These are phyloP conservation scores for Chunga burmeisteri DNA, from an alignment of 2,113 vertebrate species.

Conservation along the genomic window DNA sequence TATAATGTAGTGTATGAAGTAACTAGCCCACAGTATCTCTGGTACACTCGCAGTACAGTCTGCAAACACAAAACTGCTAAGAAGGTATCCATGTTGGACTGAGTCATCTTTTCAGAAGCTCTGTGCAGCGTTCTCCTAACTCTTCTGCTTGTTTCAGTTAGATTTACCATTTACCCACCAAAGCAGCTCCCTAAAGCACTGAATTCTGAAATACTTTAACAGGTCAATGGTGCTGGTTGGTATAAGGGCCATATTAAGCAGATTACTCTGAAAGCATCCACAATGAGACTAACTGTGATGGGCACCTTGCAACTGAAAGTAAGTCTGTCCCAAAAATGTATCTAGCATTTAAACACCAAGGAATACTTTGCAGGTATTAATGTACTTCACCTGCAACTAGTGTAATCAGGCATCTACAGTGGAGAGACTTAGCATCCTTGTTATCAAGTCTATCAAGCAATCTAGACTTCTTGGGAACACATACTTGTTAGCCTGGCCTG, in stretches of 20 bases:
- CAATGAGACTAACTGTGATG: neutral
- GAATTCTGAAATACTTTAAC: neutral
- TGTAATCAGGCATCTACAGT: rapidly evolving
- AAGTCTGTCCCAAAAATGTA: neutral
- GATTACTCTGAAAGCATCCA: neutral
- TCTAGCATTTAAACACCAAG: neutral
- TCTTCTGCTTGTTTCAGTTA: neutral
- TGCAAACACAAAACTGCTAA: neutral
- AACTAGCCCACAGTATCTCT: neutral
- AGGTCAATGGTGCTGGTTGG: neutral
- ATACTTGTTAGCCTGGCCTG: neutral
- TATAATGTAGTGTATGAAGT: neutral
- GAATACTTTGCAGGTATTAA: neutral
- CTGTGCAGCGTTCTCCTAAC: neutral
- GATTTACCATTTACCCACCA: neutral
- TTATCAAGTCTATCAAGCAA: neutral
- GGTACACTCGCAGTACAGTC: neutral
- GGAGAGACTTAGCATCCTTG: neutral
- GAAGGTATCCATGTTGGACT: neutral
- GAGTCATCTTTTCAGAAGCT: neutral
- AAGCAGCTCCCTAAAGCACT: neutral
- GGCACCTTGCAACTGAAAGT: neutral
- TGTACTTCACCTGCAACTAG: neutral
- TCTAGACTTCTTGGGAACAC: neutral
- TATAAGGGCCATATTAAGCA: neutral